A percentile compares a stretch with the other conserved stretches of the same genome.
These are phyloP conservation scores for Cryptosula pallasiana DNA, from an alignment of 2,888 invertebrate genomes.

Conservation along the genomic window DNA sequence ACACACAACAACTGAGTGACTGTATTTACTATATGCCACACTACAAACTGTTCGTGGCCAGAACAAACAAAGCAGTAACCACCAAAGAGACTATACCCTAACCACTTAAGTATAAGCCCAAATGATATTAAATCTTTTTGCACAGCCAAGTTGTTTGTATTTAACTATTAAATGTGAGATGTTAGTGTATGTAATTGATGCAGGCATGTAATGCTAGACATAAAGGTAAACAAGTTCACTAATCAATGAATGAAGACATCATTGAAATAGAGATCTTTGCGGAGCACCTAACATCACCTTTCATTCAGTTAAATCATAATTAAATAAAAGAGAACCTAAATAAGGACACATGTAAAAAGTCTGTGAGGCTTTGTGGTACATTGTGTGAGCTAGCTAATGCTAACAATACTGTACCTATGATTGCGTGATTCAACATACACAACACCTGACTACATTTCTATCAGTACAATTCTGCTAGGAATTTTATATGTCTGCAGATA, in stretches of 20 bases:
- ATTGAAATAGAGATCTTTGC: not conserved
- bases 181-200: not conserved
- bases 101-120: too few relatives aligned
- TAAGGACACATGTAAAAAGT: too few relatives aligned
- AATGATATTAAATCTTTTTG: too few relatives aligned
- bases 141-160: not conserved
- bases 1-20: too few relatives aligned
- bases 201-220: not conserved
- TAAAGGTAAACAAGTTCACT: not conserved
- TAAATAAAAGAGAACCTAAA: not conserved
- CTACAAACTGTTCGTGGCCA: too few relatives aligned
- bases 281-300: not conserved
- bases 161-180: too few relatives aligned
- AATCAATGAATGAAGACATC: not conserved
- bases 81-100: too few relatives aligned
- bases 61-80: too few relatives aligned
- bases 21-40: too few relatives aligned
- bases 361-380: too few relatives aligned
- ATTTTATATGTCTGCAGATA: not conserved
- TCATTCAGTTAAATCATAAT: not conserved
- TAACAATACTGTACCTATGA: too few relatives aligned
- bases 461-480: not conserved
- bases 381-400: too few relatives aligned
- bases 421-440: not conserved
- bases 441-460: not conserved